Evolutionary conservation across 1,140 invertebrate species (phyloP).

Genomic region (Idris sp.): DNA sequence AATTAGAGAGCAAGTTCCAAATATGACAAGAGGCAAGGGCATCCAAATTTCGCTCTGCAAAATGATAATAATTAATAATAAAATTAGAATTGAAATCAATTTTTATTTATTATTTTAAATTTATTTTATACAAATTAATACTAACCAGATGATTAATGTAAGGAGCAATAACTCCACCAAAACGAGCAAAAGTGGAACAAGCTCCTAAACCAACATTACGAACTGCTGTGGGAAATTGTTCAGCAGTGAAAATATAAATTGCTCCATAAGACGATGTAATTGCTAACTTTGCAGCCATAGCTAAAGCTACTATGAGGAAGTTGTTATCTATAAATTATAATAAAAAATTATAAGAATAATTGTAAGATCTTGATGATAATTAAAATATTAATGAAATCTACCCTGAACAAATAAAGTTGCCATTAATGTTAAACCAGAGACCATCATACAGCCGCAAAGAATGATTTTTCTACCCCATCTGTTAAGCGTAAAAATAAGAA

Average conservation of each 20-base stretch:
- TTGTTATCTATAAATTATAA: slow-evolving; percentile 77
- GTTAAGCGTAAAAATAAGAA: slow-evolving; percentile 84
- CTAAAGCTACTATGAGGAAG: slow-evolving; percentile 82
- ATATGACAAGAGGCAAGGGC: slow-evolving; percentile 86
- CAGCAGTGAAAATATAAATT: slow-evolving; percentile 88
- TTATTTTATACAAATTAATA: neutral
- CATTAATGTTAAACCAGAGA: slow-evolving; percentile 82
- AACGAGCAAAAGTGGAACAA: slow-evolving; percentile 86
- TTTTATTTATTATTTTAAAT: no score
- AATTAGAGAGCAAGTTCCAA: slow-evolving; percentile 82
- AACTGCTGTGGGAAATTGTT: slow-evolving; percentile 91
- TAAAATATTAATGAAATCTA: no score
- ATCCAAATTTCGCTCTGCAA: slow-evolving; percentile 80
- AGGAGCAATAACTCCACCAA: slow-evolving; percentile 88
- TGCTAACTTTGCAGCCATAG: slow-evolving; percentile 90
- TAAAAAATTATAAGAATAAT: no score
- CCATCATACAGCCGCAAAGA: slow-evolving; percentile 84
- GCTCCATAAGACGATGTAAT: slow-evolving; percentile 89
- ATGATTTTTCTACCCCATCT: slow-evolving; percentile 84
- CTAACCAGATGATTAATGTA: slow-evolving; percentile 83
- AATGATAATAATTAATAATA: slow-evolving; percentile 13
- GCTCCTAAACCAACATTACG: slow-evolving; percentile 88
- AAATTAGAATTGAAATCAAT: no score
- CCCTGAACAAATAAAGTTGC: slow-evolving; percentile 81
- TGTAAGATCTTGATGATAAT: no score